Evolutionary conservation across 2,797 vertebrate species (phyloP), one percentile per base, ranked within the genome.

Genomic region (Brachymystax lenok): DNA sequence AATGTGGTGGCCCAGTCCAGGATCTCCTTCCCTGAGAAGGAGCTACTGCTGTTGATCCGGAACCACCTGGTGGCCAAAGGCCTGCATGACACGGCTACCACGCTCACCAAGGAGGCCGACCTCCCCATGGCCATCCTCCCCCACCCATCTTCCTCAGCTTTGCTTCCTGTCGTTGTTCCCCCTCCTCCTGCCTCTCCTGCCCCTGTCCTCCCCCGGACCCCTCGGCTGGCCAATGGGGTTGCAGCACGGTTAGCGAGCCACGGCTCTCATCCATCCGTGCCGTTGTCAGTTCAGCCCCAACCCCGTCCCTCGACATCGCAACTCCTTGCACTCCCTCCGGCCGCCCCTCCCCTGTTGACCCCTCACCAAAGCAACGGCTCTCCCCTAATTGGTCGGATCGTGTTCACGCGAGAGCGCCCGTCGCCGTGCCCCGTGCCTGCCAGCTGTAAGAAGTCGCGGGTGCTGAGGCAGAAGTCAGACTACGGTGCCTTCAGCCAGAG

Each of bases 61-160:
- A 99, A 99, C 92, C 98, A 99, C 88, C 97, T 99, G 51, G 93
- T 99, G 83, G 95, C 97, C 30, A 99, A 99, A 91, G 98, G 98
- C 75, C 94, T 99, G 1, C 95, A 95, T 35, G 96, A 98, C 87
- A 98, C 98, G 0, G 98, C 97, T 0, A 93, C 93, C 6, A 88
- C 95, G 0, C 94, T 99, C 71, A 98, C 97, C 0, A 98, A 97
- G 85, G 98, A 99, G 92, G 98, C 97, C 0, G 98, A 99, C 73
- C 93, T 99, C 64, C 98, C 98, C 16, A 97, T 98, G 97, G 93
- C 95, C 3, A 95, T 96, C 59, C 91, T 96, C 3, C 95, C 95
- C 74, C 97, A 97, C 84, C 93, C 96, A 24, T 93, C 97, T 66
- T 91, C 95, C 64, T 89, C 95, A 74, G 91, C 95, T 78, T 95